Evolutionary conservation across 2,888 invertebrate species (phyloP), one percentile per base, ranked within the genome.

Genomic region (Phania funesta): DNA sequence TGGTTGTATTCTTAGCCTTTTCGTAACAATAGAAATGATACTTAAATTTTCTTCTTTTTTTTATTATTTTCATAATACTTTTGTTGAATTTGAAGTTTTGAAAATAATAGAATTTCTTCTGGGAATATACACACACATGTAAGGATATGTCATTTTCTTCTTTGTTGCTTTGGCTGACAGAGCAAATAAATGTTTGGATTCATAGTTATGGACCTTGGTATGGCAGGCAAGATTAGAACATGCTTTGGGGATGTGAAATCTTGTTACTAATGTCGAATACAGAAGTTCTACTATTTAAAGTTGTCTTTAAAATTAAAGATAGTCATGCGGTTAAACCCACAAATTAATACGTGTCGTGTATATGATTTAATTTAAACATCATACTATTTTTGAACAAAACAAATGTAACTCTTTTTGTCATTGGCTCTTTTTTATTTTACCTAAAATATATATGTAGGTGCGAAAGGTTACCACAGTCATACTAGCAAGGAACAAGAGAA

Each of bases 71-170:
- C 6, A 52, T 60, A 60, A 62, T 50, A 71, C 50, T 48, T 35
- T 60, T 58, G 52, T 60, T 76, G 50, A 29, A 32, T 62, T 67
- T 41, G 24, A 56, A 75, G 56, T 41, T 75, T 65, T 22, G 48
- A 65, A 58, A 75, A 75, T 65, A 76, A 60, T 44, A 76, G 41
- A 58, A 75, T 48, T 67, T 50, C 75, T 75, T 76, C 44, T 16
- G 67, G 76, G 60, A 67, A 76, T 76, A 50, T n/a, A 62, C 16
- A 41, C 5, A 29, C 29, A 29, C 29, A 29, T 29, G 29, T 7
- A 4, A 7, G 29, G 4, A 50, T 67, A 29, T 67, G 75, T 60
- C 67, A 67, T 60, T 48, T 50, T 65, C 11, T 46, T 11, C 65
- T 56, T 74, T 65, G 44, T 41, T 58, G 13, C 38, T 24, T 58